Conservation (phyloP, 2,888 invertebrate genomes). For the Nephrotoma appendiculata region DNA sequence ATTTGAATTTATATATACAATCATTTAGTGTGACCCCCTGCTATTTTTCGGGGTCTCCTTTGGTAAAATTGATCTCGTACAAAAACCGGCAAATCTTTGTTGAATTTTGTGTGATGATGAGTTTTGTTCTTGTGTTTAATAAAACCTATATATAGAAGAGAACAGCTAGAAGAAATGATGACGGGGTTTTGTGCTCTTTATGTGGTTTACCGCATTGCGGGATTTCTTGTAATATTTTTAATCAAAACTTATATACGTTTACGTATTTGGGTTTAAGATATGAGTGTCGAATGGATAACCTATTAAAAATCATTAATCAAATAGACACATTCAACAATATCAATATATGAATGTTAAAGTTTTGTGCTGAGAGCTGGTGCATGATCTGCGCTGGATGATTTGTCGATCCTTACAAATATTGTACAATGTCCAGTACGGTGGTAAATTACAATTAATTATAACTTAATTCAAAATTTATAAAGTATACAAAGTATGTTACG, state of each 20-base stretch:
- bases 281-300: conserved; percentile 1
- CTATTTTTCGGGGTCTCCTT: conserved; percentile 1
- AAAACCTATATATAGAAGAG: neutral
- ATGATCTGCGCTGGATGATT: too few relatives aligned
- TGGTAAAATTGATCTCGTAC: neutral
- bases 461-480: neutral
- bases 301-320: conserved; percentile 1
- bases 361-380: neutral
- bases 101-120: neutral
- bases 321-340: neutral
- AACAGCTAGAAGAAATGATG: neutral
- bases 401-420: too few relatives aligned
- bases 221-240: neutral
- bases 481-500: too few relatives aligned
- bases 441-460: neutral
- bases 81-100: neutral
- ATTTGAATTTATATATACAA: neutral
- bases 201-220: conserved; percentile 4
- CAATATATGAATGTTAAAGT: neutral
- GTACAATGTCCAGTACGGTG: neutral
- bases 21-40: neutral
- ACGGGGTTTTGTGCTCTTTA: neutral
- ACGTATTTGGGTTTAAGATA: neutral
- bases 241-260: neutral
- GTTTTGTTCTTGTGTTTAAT: neutral